phyloP scores from a whole-genome alignment of 2,797 vertebrate genomes.

The Hoplostethus mediterraneus region DNA sequence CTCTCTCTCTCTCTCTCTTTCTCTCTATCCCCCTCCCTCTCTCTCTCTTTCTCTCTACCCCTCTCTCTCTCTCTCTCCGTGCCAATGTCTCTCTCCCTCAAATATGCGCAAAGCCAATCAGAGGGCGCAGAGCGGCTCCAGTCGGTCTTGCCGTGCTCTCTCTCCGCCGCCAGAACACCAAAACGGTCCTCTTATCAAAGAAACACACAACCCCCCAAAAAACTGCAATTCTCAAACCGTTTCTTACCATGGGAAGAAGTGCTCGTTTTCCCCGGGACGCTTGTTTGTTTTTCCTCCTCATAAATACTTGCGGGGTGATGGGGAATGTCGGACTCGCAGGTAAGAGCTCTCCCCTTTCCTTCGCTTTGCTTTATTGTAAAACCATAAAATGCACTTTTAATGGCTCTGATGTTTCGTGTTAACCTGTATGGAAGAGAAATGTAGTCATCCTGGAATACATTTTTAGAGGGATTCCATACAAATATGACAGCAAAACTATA shows the following conservation, averaged over 20 bases:
- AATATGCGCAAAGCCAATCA: slow-evolving; percentile 87
- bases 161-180: slow-evolving; percentile 72
- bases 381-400: slow-evolving; percentile 35
- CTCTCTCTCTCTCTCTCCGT: background rate
- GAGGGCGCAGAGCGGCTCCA: slow-evolving; percentile 78
- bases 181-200: slow-evolving; percentile 81
- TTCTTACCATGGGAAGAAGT: slow-evolving; percentile 88
- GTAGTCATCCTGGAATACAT: no score
- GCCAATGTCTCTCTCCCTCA: slow-evolving; percentile 51
- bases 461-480: no score
- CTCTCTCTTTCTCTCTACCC: no score
- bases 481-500: no score
- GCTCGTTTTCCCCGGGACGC: slow-evolving; percentile 88
- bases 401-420: slow-evolving; percentile 4
- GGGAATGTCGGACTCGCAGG: slow-evolving; percentile 90
- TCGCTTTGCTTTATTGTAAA: slow-evolving; percentile 29
- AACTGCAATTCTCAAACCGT: slow-evolving; percentile 80
- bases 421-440: no score
- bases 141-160: slow-evolving; percentile 73
- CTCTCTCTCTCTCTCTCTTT: background rate
- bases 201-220: slow-evolving; percentile 69
- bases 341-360: slow-evolving; percentile 80
- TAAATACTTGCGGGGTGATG: slow-evolving; percentile 86
- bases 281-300: slow-evolving; percentile 89
- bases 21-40: no score